Percentiles rank a stretch among this genome's conserved stretches.
Conservation (phyloP, 2,888 invertebrate genomes). For the Silvanus unidentatus region DNA sequence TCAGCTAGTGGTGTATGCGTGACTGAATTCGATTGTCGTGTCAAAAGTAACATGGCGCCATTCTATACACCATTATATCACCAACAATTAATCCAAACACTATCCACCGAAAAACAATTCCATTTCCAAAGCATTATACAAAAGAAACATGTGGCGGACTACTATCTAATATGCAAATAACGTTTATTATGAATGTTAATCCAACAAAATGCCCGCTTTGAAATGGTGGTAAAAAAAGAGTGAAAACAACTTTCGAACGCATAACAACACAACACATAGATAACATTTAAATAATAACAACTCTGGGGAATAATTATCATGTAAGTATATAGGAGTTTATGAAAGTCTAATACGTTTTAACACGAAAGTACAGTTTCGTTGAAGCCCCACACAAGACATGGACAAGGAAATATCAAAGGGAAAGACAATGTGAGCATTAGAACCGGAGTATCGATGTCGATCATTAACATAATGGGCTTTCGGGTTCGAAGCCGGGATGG, state of each 20-base stretch:
- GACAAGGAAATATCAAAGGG: conserved; percentile 22
- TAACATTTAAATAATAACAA: conserved; percentile 30
- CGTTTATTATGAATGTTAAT: conserved; percentile 15
- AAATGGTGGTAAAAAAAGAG: conserved; percentile 9
- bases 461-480: conserved; percentile 33
- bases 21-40: conserved; percentile 41
- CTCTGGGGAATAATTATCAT: conserved; percentile 20
- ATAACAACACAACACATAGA: neutral
- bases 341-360: conserved; percentile 26
- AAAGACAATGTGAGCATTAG: conserved; percentile 30
- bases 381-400: conserved; percentile 19
- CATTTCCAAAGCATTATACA: conserved; percentile 8
- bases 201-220: neutral
- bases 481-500: conserved; percentile 26
- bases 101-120: conserved; percentile 8
- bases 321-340: conserved; percentile 12
- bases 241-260: conserved; percentile 7
- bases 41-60: conserved; percentile 39
- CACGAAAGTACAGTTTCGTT: conserved; percentile 22
- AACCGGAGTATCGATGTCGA: conserved; percentile 32
- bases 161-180: conserved; percentile 25
- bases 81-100: conserved; percentile 14
- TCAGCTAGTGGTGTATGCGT: conserved; percentile 37
- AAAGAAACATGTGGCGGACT: conserved; percentile 8
- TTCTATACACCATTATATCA: conserved; percentile 23